Evolutionary conservation across 1,140 invertebrate species (phyloP).

Genomic region (Pseudomyrmex sp.): DNA sequence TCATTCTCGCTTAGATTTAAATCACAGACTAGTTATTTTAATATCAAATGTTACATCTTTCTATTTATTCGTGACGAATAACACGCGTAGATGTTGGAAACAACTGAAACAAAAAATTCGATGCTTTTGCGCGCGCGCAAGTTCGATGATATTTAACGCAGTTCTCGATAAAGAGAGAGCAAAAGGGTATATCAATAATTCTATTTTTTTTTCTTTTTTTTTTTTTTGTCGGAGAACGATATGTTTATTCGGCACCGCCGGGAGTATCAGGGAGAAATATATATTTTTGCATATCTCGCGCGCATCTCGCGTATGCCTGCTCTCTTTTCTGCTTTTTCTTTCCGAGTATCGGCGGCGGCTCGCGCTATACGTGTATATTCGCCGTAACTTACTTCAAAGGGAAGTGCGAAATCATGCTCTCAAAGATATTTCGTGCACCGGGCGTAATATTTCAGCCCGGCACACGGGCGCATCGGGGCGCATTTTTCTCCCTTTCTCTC

Average conservation of each 20-base stretch:
- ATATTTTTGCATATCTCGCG: constrained; percentile 12
- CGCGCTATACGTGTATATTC: background rate
- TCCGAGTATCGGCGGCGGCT: background rate
- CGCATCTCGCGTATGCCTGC: background rate
- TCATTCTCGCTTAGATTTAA: too few relatives aligned
- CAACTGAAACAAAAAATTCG: background rate
- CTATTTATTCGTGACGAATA: too few relatives aligned
- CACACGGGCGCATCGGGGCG: background rate
- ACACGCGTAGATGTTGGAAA: background rate
- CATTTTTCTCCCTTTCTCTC: constrained; percentile 16
- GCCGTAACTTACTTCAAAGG: constrained; percentile 48
- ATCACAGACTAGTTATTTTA: too few relatives aligned
- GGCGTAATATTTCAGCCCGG: constrained; percentile 38
- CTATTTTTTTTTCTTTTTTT: background rate
- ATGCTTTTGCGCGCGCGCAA: background rate
- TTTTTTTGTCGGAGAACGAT: background rate
- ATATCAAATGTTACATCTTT: too few relatives aligned
- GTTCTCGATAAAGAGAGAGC: background rate
- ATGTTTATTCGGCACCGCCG: constrained; percentile 28
- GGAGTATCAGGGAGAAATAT: constrained; percentile 16
- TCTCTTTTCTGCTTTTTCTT: background rate
- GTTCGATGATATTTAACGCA: background rate
- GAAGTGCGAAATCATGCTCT: constrained; percentile 53
- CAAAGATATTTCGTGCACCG: constrained; percentile 38
- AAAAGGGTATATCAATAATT: constrained; percentile 11